Base-by-base conservation (phyloP, 2,888 invertebrate species). In the Drosophila differens region DNA sequence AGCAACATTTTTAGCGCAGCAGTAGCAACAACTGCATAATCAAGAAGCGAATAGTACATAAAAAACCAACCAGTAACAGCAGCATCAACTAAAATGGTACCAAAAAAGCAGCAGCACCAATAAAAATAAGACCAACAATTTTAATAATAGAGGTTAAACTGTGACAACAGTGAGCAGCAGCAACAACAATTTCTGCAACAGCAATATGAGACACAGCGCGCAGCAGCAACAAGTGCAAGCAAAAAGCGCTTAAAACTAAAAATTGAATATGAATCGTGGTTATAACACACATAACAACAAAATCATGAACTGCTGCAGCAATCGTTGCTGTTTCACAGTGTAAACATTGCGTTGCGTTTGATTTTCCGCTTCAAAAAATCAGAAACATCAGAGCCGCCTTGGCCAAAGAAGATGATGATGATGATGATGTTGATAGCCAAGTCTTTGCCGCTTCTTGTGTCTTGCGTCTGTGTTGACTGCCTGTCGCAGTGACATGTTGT, bases 341-440 rank as follows among this genome's bases (percentile, higher is more conserved):
- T 82, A 74, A 88, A 87, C 85, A 57, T 62, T 54, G 51, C 60
- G 70, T 66, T 82, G 72, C 81, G 82, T 90, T 79, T 90, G 91
- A 89, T 89, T 89, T 89, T 91, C 82, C 91, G 90, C 89, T 90
- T 91, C 86, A 80, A 69, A 81, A 86, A 90, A 89, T 89, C 90
- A 82, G 81, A 84, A 90, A 86, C 89, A 86, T 73, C 75, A 60
- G 76, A 80, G 65, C 65, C 66, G 66, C 70, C 75, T 72, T 72
- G 76, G 79, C 57, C 71, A 57, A 49, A 49, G 63, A 47, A 41
- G 74, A 59, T 47, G 55, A 54, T 64, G 58, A 60, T 39, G 47
- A 53, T 52, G 73, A 63, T 71, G 82, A 53, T 53, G 73, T 62
- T 51, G 66, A 62, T 76, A 73, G 60, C 67, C 79, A 67, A 65